These are phyloP conservation scores for Irena cyanogastra DNA, from an alignment of 2,113 vertebrate species.

Conservation along the genomic window DNA sequence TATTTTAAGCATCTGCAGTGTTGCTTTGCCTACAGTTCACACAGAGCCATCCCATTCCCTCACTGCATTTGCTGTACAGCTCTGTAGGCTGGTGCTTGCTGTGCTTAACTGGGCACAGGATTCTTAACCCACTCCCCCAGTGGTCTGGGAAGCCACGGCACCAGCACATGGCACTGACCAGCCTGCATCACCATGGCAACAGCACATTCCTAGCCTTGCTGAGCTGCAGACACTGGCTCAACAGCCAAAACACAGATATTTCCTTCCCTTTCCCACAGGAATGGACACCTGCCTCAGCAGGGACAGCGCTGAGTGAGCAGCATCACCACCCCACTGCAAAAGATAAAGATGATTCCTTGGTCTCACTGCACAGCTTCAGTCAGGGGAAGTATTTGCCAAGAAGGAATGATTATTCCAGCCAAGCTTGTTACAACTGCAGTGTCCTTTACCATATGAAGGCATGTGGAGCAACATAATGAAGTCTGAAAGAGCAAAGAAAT, in stretches of 20 bases:
- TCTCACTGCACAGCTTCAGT: neutral
- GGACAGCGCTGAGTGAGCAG: neutral
- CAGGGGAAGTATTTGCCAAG: neutral
- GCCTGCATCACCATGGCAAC: neutral
- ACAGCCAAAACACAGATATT: neutral
- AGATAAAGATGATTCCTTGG: neutral
- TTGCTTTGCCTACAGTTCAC: neutral
- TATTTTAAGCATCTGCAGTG: neutral
- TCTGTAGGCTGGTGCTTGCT: neutral
- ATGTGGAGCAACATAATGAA: neutral
- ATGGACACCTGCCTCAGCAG: neutral
- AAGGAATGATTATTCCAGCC: neutral
- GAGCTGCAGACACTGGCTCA: neutral
- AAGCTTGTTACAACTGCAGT: neutral
- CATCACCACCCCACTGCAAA: neutral
- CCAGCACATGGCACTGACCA: neutral
- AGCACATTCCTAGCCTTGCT: neutral
- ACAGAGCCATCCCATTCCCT: neutral
- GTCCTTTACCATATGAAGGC: conserved; percentile 16
- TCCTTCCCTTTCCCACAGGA: neutral
- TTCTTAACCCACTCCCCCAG: neutral
- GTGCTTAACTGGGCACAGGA: neutral
- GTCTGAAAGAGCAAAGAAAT: neutral
- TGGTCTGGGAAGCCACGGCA: neutral
- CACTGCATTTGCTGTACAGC: neutral